Evolutionary conservation across 1,140 invertebrate species (phyloP), one percentile per base, ranked within the genome.

Genomic region (Papilio xuthus): DNA sequence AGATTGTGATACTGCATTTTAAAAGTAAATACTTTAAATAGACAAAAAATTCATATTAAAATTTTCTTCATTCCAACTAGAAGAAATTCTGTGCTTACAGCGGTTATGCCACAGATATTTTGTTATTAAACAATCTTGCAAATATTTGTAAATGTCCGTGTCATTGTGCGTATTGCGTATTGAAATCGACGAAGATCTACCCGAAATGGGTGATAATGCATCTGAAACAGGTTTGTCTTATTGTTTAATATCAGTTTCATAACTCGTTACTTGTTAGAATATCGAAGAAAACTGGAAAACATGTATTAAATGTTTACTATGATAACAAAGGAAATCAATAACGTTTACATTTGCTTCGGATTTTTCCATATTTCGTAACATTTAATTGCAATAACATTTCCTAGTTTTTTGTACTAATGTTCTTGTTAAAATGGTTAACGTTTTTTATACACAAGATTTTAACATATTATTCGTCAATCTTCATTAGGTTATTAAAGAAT

Each of bases 161-260:
- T 94, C 93, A 84, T 91, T 94, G 91, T 94, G 94, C 78, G 91
- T 94, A 78, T 88, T 94, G 81, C 86, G 94, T 84, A 88, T 94
- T 63, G 92, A 94, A 93, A 88, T 94, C 78, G 92, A 94, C 86
- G 93, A 93, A 89, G 92, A 94, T 78, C 83, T 92, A 78, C 87
- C 88, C 32, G 93, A 92, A 85, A 92, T 93, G 91, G 88, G 86
- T 63, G 89, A 90, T 78, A 89, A 86, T 89, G 78, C 84, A 73
- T 75, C 84, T 41, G 88, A 90, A 83, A 82, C 83, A 63, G 90
- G 90, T 91, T 83, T 82, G 81, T 80, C 32, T n/a, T 42, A 28
- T 53, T 80, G 15, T 28, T 67, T 1, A 67, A 28, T 67, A 28
- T 12, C 23, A 6, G 13, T 67, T 67, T 18, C 0, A 20, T 53